Evolutionary conservation across 35 echinoderm and acorn worm species (phyloP), one percentile per base, ranked within the genome.

Genomic region (Apostichopus parvimensis): DNA sequence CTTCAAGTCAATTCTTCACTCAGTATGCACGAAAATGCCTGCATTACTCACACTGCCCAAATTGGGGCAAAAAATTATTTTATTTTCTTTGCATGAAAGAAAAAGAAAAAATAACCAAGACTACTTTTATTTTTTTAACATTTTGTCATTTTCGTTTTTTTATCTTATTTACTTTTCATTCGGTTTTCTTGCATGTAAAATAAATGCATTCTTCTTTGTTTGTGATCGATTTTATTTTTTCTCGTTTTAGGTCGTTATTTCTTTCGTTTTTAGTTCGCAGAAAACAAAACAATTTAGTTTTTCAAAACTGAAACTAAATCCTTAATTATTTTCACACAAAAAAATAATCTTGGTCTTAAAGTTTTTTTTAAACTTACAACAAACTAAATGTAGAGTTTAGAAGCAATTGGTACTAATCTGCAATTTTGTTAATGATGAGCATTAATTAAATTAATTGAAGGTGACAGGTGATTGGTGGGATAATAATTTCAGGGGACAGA

Each of bases 21-120:
- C 71, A 75, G 71, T 75, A 18, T 75, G 71, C 71, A 75, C 71
- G 71, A 75, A 75, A 68, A 75, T 84, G 15, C 81, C 81, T 84
- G 81, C 81, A 59, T 84, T 59, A 59, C 28, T 84, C 54, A 84
- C 81, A 84, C 15, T 14, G 56, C 54, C 81, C 81, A 23, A 59
- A 58, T 52, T 8, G 57, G 71, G 71, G 71, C 70, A 20, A 75
- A 68, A n/a, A 68, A 8, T 9, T 4, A 68, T 75, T 6, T 75
- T 22, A 20, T 18, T 84, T 18, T 84, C n/a, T 55, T 56, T 84
- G 81, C 81, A 84, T 84, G 81, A 59, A 84, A 84, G 55, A 58
- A n/a, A 18, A 22, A 53, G 4, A 18, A 17, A 84, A 56, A 58
- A 10, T 55, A 82, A 82, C 28, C 14, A 84, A 58, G 17, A 20